Conservation (phyloP, 2,797 vertebrate species). For the Hemibagrus guttatus region DNA sequence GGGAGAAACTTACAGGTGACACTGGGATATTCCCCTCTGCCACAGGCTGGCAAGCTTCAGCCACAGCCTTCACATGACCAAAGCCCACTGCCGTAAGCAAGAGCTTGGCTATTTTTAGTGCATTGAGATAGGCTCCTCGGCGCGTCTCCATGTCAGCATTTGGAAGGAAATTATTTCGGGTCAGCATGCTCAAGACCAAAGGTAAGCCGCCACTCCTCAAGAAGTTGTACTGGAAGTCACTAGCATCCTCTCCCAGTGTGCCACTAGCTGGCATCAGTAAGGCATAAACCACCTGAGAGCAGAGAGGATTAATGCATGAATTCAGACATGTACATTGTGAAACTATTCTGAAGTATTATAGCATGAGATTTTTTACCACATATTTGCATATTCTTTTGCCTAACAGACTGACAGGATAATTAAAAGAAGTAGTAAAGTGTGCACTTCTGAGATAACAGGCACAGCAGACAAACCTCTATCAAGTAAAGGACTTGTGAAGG, state of each 20-base stretch:
- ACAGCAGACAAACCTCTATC: constrained; percentile 85
- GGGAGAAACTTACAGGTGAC: constrained; percentile 82
- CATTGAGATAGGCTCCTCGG: constrained; percentile 95
- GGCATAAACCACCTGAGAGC: constrained; percentile 92
- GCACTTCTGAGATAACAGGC: neutral
- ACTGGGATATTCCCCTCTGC: constrained; percentile 90
- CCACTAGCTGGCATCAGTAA: constrained; percentile 99
- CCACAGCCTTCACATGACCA: constrained; percentile 94
- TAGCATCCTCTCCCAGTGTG: constrained; percentile 95
- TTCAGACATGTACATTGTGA: neutral
- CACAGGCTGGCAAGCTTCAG: constrained; percentile 96
- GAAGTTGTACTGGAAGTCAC: constrained; percentile 98
- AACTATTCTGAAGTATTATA: neutral
- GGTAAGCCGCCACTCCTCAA: constrained; percentile 95
- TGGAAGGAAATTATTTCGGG: constrained; percentile 98
- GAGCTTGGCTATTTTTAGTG: constrained; percentile 97
- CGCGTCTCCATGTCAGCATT: constrained; percentile 98
- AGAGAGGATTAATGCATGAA: neutral
- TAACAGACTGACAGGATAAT: neutral
- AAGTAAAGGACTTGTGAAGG: constrained; percentile 99
- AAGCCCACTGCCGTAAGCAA: constrained; percentile 95
- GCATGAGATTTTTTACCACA: neutral
- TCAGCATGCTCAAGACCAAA: constrained; percentile 97
- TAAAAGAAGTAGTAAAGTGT: neutral
- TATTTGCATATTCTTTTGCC: neutral